phyloP scores from a whole-genome alignment of 2,888 invertebrate species.

The Drymonia ruficornis region DNA sequence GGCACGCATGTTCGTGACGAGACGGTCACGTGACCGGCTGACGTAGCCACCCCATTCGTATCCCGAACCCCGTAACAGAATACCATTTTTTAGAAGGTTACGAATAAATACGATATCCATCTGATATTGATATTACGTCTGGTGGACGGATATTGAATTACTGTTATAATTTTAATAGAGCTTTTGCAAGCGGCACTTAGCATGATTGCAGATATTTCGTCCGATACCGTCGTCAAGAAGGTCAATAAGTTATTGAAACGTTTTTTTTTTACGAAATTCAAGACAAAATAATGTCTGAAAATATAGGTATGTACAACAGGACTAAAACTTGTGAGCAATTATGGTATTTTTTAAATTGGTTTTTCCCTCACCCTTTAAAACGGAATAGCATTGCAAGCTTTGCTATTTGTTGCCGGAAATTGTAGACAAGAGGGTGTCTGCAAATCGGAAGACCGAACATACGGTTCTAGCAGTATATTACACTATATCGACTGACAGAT shows the following conservation, averaged over 20 bases:
- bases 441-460: background rate
- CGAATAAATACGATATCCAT: slow-evolving; percentile 14
- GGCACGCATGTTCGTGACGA: slow-evolving; percentile 35
- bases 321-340: background rate
- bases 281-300: background rate
- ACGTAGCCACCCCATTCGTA: slow-evolving; percentile 25
- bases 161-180: background rate
- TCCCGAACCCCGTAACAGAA: slow-evolving; percentile 13
- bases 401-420: background rate
- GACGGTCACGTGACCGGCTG: slow-evolving; percentile 50
- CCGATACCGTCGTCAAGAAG: no score
- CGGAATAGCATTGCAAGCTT: background rate
- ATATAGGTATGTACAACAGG: no score
- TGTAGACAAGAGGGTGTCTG: background rate
- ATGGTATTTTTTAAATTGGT: background rate
- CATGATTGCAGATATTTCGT: background rate
- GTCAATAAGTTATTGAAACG: no score
- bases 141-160: slow-evolving; percentile 8
- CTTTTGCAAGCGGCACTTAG: background rate
- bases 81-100: slow-evolving; percentile 17
- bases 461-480: background rate
- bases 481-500: slow-evolving; percentile 28
- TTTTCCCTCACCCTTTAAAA: background rate
- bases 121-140: slow-evolving; percentile 18
- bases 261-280: no score